phyloP scores from a whole-genome alignment of 92 coral and sea anemone genomes.

The Galaxea fascicularis region DNA sequence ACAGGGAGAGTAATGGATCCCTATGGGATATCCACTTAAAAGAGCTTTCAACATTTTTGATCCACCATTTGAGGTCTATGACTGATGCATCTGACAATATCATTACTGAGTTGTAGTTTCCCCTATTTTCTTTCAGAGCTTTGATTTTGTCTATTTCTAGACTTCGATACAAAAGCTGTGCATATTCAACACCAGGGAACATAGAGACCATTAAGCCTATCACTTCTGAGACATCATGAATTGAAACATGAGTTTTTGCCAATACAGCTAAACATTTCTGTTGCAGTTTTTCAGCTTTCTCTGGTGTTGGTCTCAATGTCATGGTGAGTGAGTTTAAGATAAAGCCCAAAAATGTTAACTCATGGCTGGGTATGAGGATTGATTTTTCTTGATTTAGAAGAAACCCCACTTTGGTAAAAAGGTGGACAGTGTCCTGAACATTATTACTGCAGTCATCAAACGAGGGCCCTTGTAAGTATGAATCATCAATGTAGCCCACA shows the following conservation, averaged over 20 bases:
- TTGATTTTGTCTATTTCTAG: constrained; percentile 35
- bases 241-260: constrained; percentile 16
- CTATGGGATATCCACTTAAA: no score
- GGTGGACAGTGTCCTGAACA: constrained; percentile 36
- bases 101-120: no score
- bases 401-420: constrained; percentile 51
- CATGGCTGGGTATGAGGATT: constrained; percentile 44
- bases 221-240: constrained; percentile 57
- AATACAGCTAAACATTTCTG: constrained; percentile 41
- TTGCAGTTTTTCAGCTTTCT: constrained; percentile 39
- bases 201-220: constrained; percentile 62
- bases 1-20: no score
- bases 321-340: constrained; percentile 46
- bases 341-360: constrained; percentile 55
- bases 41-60: no score
- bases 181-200: constrained; percentile 65
- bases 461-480: constrained; percentile 40
- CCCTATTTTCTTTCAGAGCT: no score
- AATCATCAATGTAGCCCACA: no score
- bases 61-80: no score
- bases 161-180: constrained; percentile 49
- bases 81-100: no score
- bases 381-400: constrained; percentile 37
- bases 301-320: constrained; percentile 50
- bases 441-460: constrained; percentile 30